Evolutionary conservation across 1,140 invertebrate species (phyloP).

Genomic region (Habropoda laboriosa): DNA sequence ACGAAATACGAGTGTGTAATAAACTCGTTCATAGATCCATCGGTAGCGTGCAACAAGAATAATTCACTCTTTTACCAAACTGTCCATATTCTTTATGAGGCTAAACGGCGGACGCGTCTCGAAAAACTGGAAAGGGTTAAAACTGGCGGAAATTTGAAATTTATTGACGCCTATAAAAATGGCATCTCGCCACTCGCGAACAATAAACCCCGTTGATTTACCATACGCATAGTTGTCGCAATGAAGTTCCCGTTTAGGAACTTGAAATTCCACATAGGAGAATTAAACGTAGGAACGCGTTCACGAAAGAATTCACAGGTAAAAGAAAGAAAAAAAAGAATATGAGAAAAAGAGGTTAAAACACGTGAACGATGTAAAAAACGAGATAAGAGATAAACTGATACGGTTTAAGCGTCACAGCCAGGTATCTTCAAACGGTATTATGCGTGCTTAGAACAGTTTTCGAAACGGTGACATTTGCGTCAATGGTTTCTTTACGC

Average conservation of each 20-base stretch:
- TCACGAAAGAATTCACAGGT: background rate
- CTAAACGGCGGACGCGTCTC: background rate
- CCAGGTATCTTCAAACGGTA: conserved; percentile 6
- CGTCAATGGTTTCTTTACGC: conserved; percentile 16
- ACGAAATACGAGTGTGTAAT: background rate
- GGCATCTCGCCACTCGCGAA: conserved; percentile 31
- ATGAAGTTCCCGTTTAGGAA: conserved; percentile 25
- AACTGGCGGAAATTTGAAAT: conserved; percentile 55
- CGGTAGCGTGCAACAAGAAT: background rate
- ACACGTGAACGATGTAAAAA: background rate
- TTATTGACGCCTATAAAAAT: conserved; percentile 68
- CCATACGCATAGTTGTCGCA: conserved; percentile 11
- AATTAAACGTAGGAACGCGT: background rate
- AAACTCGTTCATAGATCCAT: background rate
- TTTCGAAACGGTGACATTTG: background rate
- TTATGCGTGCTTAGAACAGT: conserved; percentile 8
- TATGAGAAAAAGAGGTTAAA: background rate
- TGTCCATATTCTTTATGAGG: background rate
- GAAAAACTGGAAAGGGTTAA: background rate
- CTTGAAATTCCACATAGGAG: background rate
- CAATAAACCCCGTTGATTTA: conserved; percentile 64
- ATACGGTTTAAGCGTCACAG: background rate
- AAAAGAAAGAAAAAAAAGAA: background rate
- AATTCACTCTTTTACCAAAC: background rate
- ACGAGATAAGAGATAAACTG: conserved; percentile 7